These are phyloP conservation scores for Hypomesus transpacificus DNA, from an alignment of 2,113 vertebrate genomes.

Conservation along the genomic window DNA sequence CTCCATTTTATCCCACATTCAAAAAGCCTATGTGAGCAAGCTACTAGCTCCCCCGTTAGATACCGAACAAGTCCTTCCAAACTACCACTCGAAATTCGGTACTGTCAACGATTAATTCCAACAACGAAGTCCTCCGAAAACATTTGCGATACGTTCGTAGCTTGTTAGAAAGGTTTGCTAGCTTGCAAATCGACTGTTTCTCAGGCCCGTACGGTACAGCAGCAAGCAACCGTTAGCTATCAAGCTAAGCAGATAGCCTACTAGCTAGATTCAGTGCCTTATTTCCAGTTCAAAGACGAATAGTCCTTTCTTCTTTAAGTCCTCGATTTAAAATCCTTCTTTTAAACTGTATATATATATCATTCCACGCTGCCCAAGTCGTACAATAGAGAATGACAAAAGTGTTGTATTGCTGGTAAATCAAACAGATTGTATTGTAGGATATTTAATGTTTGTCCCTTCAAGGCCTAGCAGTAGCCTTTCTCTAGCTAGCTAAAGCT, in stretches of 20 bases:
- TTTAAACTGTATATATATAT: background rate
- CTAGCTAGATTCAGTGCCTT: background rate
- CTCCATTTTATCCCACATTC: conserved; percentile 90
- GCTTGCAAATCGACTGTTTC: background rate
- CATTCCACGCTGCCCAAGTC: background rate
- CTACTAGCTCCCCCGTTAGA: conserved; percentile 19
- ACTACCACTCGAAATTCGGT: background rate
- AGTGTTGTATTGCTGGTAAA: background rate
- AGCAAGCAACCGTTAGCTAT: background rate
- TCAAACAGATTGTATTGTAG: background rate
- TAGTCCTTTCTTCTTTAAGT: conserved; percentile 3
- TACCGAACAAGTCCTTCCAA: background rate
- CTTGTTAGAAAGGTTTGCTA: background rate
- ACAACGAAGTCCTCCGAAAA: background rate
- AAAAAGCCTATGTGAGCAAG: conserved; percentile 54
- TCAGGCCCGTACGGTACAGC: background rate
- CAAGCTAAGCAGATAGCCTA: too few relatives aligned
- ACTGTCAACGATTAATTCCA: background rate
- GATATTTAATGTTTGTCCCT: conserved; percentile 29
- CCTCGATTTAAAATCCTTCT: background rate
- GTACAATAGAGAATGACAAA: background rate
- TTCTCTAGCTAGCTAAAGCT: conserved; percentile 30
- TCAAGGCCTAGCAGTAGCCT: conserved; percentile 44
- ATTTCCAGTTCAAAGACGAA: conserved; percentile 1
- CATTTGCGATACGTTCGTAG: background rate